Evolutionary conservation across 2,113 vertebrate genomes (phyloP), one percentile per base, ranked within the genome.

Genomic region (Phaetusa simplex): DNA sequence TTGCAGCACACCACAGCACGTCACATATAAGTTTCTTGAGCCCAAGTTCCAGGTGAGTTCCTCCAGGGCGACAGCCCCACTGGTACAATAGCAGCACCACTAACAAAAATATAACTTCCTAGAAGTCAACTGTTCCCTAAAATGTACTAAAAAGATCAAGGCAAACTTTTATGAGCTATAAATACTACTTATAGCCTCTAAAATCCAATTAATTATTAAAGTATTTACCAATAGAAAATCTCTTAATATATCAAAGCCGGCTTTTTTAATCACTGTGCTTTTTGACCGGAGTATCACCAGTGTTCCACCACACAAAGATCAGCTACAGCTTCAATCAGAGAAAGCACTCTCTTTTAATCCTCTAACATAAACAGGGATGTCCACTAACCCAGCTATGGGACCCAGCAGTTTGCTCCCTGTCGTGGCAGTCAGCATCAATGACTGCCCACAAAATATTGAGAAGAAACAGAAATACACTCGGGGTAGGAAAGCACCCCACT

Each of bases 391-490:
- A 80, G 29, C 2, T 5, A 43, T 1, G 13, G 59, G 70, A n/a
- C 40, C 23, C 42, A 78, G 45, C 50, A 67, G 50, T 42, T 53
- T 67, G 26, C 16, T 82, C 64, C 47, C 29, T 38, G 18, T 20
- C 0, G 0, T 4, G 6, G 22, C 8, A 70, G 12, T 34, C 8
- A 7, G 22, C 83, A 73, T n/a, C 45, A 78, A 9, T 1, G 10
- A 50, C 0, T 61, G 8, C 55, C 42, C 47, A 56, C 5, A 13
- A 77, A 87, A 70, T 2, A 8, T 0, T 10, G 27, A 8, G 36
- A 7, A 76, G 53, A 58, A 93, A 50, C 5, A 53, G 34, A 23
- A 81, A 14, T 0, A 59, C 15, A 8, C 12, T 36, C 5, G 1
- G 40, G 26, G 12, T 49, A 61, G 56, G 45, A 89, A 79, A 88